A percentile compares a stretch with the other conserved stretches of the same genome.
Evolutionary conservation across 2,113 vertebrate genomes (phyloP).

Genomic region (Dasyornis broadbenti): DNA sequence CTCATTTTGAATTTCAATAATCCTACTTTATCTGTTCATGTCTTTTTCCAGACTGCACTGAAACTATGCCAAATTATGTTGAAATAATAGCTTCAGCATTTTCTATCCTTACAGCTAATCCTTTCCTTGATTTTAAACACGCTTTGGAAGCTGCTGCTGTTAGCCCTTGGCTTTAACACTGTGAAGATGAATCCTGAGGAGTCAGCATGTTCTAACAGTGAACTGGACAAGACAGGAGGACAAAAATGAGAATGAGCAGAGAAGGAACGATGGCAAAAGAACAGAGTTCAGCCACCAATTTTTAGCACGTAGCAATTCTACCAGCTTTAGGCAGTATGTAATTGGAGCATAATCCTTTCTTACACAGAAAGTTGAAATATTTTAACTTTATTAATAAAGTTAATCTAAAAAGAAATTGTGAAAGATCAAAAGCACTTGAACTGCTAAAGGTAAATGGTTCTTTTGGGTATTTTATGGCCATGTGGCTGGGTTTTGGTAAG

Average conservation of each 20-base stretch:
- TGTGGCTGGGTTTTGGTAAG: not conserved
- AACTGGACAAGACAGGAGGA: conserved; percentile 9
- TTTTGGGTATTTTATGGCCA: not conserved
- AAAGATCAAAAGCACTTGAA: not conserved
- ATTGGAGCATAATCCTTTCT: not conserved
- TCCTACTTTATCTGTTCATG: not conserved
- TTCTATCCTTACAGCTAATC: not conserved
- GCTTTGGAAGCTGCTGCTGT: conserved; percentile 21
- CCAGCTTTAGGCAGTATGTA: not conserved
- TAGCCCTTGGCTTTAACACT: conserved; percentile 48
- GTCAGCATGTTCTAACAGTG: conserved; percentile 40
- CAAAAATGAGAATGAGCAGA: not conserved
- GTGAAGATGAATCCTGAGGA: not conserved
- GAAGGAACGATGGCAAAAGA: not conserved
- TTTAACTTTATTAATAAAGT: not conserved
- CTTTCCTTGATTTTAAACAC: not conserved
- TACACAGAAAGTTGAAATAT: not conserved
- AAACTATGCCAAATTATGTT: not conserved
- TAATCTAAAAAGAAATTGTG: not conserved
- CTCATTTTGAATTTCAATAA: not conserved
- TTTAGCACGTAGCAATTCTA: not conserved
- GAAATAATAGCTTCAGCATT: not conserved
- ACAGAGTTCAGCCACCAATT: not conserved
- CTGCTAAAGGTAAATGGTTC: not conserved
- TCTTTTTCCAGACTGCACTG: not conserved